Conservation (phyloP, 2,888 invertebrate species). For the Lingula anatina region DNA sequence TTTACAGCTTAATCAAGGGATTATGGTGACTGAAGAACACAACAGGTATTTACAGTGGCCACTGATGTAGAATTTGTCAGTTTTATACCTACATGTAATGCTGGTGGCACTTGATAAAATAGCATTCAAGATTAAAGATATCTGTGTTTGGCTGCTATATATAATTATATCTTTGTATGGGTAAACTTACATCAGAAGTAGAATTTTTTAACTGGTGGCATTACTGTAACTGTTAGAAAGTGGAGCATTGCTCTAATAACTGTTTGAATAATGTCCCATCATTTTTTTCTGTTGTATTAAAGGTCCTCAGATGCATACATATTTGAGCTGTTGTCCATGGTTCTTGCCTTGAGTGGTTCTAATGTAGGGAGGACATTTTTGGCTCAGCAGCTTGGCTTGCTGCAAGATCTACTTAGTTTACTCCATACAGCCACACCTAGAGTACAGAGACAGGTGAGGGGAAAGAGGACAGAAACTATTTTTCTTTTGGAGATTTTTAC, state of each 20-base stretch:
- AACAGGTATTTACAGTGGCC: conserved; percentile 10
- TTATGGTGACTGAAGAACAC: conserved; percentile 13
- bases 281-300: too few species aligned
- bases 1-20: conserved; percentile 53
- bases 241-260: too few species aligned
- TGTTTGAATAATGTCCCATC: too few species aligned
- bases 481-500: too few species aligned
- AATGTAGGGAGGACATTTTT: conserved; percentile 83
- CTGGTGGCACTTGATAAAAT: too few species aligned
- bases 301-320: conserved; percentile 77
- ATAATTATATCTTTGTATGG: too few species aligned
- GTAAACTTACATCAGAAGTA: too few species aligned
- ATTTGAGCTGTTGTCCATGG: conserved; percentile 95
- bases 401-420: conserved; percentile 78
- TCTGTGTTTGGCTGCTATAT: too few species aligned
- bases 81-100: conserved; percentile 1
- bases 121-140: too few species aligned
- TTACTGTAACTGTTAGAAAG: too few species aligned
- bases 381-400: conserved; percentile 79
- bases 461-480: background rate
- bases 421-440: conserved; percentile 91
- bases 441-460: conserved; percentile 79
- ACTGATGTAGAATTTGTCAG: background rate
- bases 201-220: too few species aligned
- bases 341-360: conserved; percentile 87